Percentiles rank a stretch among this genome's conserved stretches.
phyloP scores from a whole-genome alignment of 2,888 invertebrate species.

The Ennomos quercinarius region DNA sequence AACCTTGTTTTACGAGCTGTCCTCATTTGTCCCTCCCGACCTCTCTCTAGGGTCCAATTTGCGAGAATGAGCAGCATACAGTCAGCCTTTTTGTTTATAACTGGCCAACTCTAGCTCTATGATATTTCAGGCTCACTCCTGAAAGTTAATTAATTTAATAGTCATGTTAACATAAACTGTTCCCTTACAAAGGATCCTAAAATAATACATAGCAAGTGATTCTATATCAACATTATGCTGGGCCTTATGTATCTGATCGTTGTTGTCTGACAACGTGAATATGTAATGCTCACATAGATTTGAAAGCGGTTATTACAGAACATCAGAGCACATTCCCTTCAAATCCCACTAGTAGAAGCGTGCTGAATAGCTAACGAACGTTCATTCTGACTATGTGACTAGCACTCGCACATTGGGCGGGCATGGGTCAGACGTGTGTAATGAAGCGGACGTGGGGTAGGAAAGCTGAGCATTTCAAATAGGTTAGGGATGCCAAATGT shows the following conservation, averaged over 20 bases:
- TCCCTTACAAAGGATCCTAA: conserved; percentile 21
- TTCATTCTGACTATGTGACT: conserved; percentile 26
- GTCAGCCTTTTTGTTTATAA: conserved; percentile 43
- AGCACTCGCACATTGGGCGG: conserved; percentile 14
- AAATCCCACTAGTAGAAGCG: conserved; percentile 11
- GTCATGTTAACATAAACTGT: conserved; percentile 23
- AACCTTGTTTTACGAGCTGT: conserved; percentile 60
- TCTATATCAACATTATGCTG: conserved; percentile 4
- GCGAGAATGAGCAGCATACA: conserved; percentile 52
- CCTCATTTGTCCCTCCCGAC: conserved; percentile 56
- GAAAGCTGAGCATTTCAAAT: conserved; percentile 12
- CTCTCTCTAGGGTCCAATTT: conserved; percentile 52
- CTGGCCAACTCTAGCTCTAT: conserved; percentile 37
- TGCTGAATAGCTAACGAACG: conserved; percentile 30
- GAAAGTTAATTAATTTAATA: conserved; percentile 26
- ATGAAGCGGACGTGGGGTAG: conserved; percentile 18
- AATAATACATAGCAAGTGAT: conserved; percentile 10
- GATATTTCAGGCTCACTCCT: conserved; percentile 27
- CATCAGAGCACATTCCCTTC: conserved; percentile 12
- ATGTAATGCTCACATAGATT: conserved; percentile 5
- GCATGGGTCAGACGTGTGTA: conserved; percentile 11
- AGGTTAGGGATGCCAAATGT: background rate
- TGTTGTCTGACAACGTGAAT: conserved; percentile 4
- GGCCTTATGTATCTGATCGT: conserved; percentile 7
- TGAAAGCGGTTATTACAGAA: conserved; percentile 10